phyloP scores from a whole-genome alignment of 2,888 invertebrate genomes.

The Lapara coniferarum region DNA sequence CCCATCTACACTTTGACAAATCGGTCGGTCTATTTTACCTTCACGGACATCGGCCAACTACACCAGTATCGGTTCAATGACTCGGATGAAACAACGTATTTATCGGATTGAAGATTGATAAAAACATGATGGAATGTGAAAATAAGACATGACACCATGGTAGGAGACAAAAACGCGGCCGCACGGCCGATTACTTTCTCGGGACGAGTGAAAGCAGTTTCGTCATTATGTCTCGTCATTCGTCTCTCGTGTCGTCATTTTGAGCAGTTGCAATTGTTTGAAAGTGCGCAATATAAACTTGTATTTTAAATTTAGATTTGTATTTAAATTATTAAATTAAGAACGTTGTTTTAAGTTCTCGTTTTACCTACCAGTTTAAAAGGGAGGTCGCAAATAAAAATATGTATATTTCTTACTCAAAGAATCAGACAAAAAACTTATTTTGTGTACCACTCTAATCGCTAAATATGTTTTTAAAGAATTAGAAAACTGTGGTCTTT shows the following conservation, averaged over 20 bases:
- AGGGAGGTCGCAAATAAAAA: too few species aligned
- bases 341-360: too few species aligned
- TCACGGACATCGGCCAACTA: background rate
- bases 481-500: too few species aligned
- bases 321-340: too few species aligned
- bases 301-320: background rate
- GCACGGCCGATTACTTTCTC: constrained; percentile 53
- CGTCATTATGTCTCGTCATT: constrained; percentile 39
- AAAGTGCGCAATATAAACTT: background rate
- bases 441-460: too few species aligned
- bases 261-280: constrained; percentile 22
- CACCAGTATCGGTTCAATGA: background rate
- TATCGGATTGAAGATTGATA: background rate
- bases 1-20: too few species aligned
- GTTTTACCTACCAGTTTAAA: too few species aligned
- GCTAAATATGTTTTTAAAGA: too few species aligned
- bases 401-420: too few species aligned
- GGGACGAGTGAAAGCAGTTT: constrained; percentile 47
- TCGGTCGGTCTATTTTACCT: background rate
- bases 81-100: background rate
- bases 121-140: constrained; percentile 15
- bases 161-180: constrained; percentile 42
- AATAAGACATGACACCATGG: constrained; percentile 26
- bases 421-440: too few species aligned
- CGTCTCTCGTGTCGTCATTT: constrained; percentile 36